phyloP scores from a whole-genome alignment of 1,140 invertebrate genomes.

The Panulirus ornatus region DNA sequence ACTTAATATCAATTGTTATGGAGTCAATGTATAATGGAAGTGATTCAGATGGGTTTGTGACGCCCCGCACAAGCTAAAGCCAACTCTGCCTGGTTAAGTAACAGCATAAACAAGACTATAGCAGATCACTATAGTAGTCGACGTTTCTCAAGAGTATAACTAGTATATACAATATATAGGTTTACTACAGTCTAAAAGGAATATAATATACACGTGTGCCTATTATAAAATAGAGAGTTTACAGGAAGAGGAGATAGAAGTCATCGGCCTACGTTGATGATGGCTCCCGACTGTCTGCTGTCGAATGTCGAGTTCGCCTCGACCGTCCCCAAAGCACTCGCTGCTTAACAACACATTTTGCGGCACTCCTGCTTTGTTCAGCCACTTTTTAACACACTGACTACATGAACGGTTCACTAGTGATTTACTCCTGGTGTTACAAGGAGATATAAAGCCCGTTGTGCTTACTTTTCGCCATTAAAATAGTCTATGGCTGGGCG shows the following conservation, averaged over 20 bases:
- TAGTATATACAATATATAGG: no score
- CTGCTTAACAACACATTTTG: constrained; percentile 26
- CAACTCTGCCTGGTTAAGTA: no score
- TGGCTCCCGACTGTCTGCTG: constrained; percentile 38
- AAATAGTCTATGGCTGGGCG: constrained; percentile 43
- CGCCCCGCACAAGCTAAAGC: no score
- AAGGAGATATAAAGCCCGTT: constrained; percentile 16
- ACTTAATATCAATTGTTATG: no score
- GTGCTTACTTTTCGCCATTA: constrained; percentile 49
- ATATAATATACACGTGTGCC: no score
- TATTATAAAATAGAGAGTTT: no score
- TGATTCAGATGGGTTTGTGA: no score
- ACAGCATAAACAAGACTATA: no score
- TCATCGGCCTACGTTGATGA: constrained; percentile 42
- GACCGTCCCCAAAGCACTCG: constrained; percentile 34
- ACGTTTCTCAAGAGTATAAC: no score
- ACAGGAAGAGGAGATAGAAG: constrained; percentile 29
- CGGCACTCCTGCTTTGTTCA: neutral
- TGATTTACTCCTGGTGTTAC: neutral
- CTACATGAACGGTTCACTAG: constrained; percentile 12
- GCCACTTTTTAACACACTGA: neutral
- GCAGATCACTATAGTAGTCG: no score
- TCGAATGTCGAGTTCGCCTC: neutral
- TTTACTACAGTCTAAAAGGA: no score
- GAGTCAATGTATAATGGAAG: no score